Evolutionary conservation across 2,888 invertebrate species (phyloP), one percentile per base, ranked within the genome.

Genomic region (Neoaliturus tenellus): DNA sequence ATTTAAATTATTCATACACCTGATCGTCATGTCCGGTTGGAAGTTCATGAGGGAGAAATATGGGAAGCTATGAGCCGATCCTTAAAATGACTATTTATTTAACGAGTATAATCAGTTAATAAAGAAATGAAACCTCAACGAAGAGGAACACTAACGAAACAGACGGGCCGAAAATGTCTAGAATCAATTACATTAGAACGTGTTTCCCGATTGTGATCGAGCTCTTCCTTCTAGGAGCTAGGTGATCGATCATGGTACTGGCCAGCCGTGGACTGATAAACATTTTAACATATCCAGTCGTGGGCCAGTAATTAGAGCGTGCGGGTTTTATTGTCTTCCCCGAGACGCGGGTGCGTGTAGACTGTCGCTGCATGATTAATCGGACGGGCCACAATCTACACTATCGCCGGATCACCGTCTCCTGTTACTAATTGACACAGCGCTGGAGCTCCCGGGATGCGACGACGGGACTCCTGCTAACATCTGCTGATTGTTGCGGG

Each of bases 391-490:
- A 75, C 73, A 44, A 75, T 75, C 73, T 23, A 48, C 23, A 23
- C 48, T 39, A 75, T 75, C 39, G 48, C 23, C 20, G 39, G 28
- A 75, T 75, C 73, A 75, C 44, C 20, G 6, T 25, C 73, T 75
- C 73, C 12, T 5, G 39, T 75, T 75, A 75, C 73, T 75, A 75
- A 75, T 75, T 75, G 73, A 75, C 73, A 62, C 28, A 28, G 62
- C 20, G 5, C 55, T 20, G 28, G 20, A 51, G 51, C 51, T 51
- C 20, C n/a, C 51, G 51, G 6, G n/a, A n/a, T n/a, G 51, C 48
- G 39, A 39, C n/a, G n/a, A n/a, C n/a, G n/a, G n/a, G n/a, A n/a
- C n/a, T n/a, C n/a, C n/a, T n/a, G n/a, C n/a, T n/a, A n/a, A n/a
- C n/a, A n/a, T n/a, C n/a, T n/a, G n/a, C n/a, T n/a, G n/a, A n/a